These are phyloP conservation scores for Sander vitreus DNA, from an alignment of 2,113 vertebrate species.

Conservation along the genomic window DNA sequence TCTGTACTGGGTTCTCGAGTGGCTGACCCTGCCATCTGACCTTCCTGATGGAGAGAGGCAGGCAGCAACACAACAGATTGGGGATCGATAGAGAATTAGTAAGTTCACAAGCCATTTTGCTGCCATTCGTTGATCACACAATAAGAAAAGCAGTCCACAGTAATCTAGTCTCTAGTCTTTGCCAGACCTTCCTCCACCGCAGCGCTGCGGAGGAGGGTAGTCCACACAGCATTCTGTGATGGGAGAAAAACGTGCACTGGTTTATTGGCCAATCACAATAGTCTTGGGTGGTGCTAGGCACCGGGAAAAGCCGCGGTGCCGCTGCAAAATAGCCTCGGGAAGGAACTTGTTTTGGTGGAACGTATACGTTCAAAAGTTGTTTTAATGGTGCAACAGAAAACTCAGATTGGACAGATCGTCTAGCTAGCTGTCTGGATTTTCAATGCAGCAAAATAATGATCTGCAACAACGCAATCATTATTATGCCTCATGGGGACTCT, in stretches of 20 bases:
- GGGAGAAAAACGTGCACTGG: no score
- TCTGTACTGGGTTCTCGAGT: conserved; percentile 48
- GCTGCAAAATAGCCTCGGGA: no score
- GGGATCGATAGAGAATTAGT: conserved; percentile 68
- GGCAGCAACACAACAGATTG: conserved; percentile 31
- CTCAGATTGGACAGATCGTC: no score
- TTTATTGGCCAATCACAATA: no score
- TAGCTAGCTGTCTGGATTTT: neutral
- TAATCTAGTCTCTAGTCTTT: conserved; percentile 25
- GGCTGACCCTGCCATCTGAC: conserved; percentile 67
- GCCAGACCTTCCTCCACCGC: no score
- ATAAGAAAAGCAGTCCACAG: conserved; percentile 40
- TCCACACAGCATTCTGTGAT: no score
- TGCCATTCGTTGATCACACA: conserved; percentile 49
- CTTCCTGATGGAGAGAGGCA: conserved; percentile 39
- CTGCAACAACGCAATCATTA: conserved; percentile 35
- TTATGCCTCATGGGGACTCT: conserved; percentile 12
- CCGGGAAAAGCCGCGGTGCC: no score
- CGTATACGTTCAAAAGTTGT: no score
- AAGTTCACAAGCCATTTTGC: conserved; percentile 62
- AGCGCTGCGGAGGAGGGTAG: no score
- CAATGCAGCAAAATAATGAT: conserved; percentile 58
- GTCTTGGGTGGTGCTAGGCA: no score
- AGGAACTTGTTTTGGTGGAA: no score
- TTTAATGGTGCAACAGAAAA: no score